Base-by-base conservation (phyloP, 2,113 vertebrate genomes). In the Campylomormyrus tamandua region DNA sequence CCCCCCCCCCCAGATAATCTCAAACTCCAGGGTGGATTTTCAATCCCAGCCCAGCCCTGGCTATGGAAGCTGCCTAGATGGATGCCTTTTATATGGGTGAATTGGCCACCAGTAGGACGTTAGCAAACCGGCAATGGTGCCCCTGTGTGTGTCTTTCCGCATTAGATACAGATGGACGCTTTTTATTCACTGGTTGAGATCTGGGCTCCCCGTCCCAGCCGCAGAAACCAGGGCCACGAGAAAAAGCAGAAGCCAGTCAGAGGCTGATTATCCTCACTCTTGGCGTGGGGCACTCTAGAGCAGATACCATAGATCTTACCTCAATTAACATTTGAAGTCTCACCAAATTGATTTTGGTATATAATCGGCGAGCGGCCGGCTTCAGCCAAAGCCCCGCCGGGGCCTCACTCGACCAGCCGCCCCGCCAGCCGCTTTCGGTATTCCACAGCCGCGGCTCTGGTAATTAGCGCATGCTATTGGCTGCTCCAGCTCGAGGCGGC, bases 261-360 rank as follows among this genome's bases (percentile, higher is more conserved):
- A 39, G 87, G 35, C 24, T 7, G 19, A 39, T 88, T 88, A 10
- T n/a, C 24, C 6, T 35, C 87, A 15, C 39, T 88, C 39, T 45
- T 66, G 50, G 53, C 87, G 8, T 19, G 56, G 8, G 13, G 87
- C 2, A 8, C 19, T 42, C 87, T 45, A 21, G 39, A 7, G 52
- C 87, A 21, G 49, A 87, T n/a, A 74, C 24, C 48, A 11, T 80
- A 56, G 88, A 87, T 91, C 87, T 89, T 91, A 87, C 90, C 88
- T 93, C 90, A 91, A 87, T 92, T 90, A 90, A 89, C 88, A 90
- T 88, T 50, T 89, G 90, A 92, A 90, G 80, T 90, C 89, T 50
- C 83, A 92, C 87, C 89, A 90, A 93, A 92, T 93, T 91, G 90
- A 88, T 92, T 92, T 92, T 58, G 89, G 92, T 93, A 90, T 87